A percentile compares a stretch with the other conserved stretches of the same genome.
These are phyloP conservation scores for Rhinopithecus roxellana DNA, from an alignment of 2,113 vertebrate species.

Conservation along the genomic window DNA sequence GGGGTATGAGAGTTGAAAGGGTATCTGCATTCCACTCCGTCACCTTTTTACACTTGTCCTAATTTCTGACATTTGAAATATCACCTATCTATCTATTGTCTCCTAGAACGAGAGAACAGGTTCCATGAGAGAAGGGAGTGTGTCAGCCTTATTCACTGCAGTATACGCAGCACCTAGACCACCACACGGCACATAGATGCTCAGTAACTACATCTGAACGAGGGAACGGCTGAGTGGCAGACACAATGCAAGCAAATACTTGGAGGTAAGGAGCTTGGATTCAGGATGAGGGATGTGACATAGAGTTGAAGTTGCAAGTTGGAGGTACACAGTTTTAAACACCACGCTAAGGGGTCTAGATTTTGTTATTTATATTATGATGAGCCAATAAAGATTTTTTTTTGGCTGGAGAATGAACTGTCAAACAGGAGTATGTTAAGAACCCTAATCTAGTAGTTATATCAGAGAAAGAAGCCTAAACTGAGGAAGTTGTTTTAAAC, in stretches of 20 bases:
- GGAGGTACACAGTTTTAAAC: not conserved
- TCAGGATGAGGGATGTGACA: not conserved
- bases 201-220: not conserved
- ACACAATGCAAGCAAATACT: fast-evolving
- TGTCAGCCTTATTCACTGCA: not conserved
- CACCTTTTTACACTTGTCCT: not conserved
- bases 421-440: not conserved
- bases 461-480: not conserved
- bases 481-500: not conserved
- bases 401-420: not conserved
- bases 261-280: too few relatives aligned
- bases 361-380: not conserved
- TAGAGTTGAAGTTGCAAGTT: not conserved
- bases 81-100: not conserved
- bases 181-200: not conserved
- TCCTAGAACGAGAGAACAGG: not conserved
- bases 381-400: not conserved
- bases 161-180: not conserved
- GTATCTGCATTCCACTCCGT: too few relatives aligned
- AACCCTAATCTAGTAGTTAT: not conserved
- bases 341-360: not conserved
- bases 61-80: not conserved
- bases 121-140: not conserved
- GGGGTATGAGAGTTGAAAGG: not conserved
- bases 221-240: fast-evolving